phyloP scores from a whole-genome alignment of 2,888 invertebrate species.

The Brenthis daphne region DNA sequence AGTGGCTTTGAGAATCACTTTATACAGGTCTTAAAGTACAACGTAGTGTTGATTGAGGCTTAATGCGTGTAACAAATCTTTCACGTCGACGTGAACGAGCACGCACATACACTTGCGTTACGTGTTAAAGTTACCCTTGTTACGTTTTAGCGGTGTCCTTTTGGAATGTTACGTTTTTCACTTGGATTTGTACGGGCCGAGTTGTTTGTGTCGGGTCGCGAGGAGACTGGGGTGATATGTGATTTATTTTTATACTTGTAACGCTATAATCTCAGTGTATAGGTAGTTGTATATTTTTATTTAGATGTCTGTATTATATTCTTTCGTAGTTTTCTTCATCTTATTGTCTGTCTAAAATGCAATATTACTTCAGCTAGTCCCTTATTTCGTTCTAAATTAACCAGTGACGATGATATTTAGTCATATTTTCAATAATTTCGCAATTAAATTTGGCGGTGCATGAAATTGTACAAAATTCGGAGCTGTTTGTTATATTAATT shows the following conservation, averaged over 20 bases:
- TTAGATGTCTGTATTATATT: constrained; percentile 61
- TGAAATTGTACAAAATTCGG: constrained; percentile 43
- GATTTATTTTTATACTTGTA: constrained; percentile 71
- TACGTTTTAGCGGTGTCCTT: constrained; percentile 53
- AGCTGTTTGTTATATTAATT: constrained; percentile 60
- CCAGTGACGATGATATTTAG: constrained; percentile 53
- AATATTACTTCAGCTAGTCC: constrained; percentile 74
- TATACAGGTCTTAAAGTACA: constrained; percentile 72
- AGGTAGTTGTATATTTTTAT: constrained; percentile 58
- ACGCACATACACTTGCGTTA: constrained; percentile 36
- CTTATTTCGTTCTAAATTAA: constrained; percentile 67
- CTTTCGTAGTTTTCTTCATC: constrained; percentile 56
- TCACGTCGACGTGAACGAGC: constrained; percentile 4
- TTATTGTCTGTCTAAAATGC: constrained; percentile 56
- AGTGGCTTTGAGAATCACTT: constrained; percentile 49
- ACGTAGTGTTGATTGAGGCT: constrained; percentile 66
- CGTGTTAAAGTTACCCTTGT: constrained; percentile 73
- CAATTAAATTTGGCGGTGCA: constrained; percentile 3
- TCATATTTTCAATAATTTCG: constrained; percentile 51
- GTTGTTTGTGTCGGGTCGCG: constrained; percentile 33
- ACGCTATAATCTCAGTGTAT: constrained; percentile 72
- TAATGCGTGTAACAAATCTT: constrained; percentile 47
- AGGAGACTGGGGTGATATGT: constrained; percentile 61
- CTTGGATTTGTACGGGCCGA: constrained; percentile 28
- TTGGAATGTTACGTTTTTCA: constrained; percentile 51